Evolutionary conservation across 2,113 vertebrate genomes (phyloP), one percentile per base, ranked within the genome.

Genomic region (Noctilio leporinus): DNA sequence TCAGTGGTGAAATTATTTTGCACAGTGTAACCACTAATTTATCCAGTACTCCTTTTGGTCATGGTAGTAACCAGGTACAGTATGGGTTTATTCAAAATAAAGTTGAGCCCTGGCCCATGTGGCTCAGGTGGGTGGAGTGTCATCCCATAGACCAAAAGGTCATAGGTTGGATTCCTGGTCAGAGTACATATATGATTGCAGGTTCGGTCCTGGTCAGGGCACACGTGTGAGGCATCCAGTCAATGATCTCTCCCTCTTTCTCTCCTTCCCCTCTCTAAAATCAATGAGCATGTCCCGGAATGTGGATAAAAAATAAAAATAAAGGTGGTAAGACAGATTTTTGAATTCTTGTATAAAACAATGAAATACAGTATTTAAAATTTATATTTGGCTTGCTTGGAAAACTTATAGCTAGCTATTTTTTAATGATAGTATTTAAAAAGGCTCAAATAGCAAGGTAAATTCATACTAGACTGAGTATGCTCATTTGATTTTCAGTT

Each of bases 11-110:
- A 93, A 99, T 99, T 94, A 98, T 99, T 95, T 98, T 99, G 35
- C 99, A 99, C 97, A 99, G 99, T 86, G 96, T 99, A 95, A 99
- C 99, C 90, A 99, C 99, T 91, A 99, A 99, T 98, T 97, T 99
- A 83, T 99, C 99, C 92, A 99, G 99, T 97, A 98, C 98, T 96
- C 98, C 99, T 26, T 99, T 99, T 94, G 99, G 99, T n/a, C 98
- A 99, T 67, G 99, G 99, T 59, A 98, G 97, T 98, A 98, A 97
- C 94, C 99, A 99, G 99, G 99, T 99, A 95, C 81, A 97, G 89
- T 97, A 3, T 94, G 33, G 43, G 0, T 83, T 47, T 93, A 59
- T 95, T 96, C 30, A 93, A 82, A 93, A 72, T 94, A 69, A 95
- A 89, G 28, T 72, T 70, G 62, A 30, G 59, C 26, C 28, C 59